Conservation (phyloP, 1,140 invertebrate species). For the Dendroctonus ponderosae region DNA sequence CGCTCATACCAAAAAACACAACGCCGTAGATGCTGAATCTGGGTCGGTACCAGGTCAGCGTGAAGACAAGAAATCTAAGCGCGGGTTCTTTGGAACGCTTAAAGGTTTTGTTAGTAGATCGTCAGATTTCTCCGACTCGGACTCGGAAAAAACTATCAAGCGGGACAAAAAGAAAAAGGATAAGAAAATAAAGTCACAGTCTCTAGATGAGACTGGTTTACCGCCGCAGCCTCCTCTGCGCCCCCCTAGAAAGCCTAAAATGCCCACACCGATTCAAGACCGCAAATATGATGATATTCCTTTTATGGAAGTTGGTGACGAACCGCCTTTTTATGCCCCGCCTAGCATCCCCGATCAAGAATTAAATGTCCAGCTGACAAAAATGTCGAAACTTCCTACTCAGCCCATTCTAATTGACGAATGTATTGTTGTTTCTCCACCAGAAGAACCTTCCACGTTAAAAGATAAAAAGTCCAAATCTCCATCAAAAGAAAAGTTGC, state of each 20-base stretch:
- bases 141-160: slow-evolving; percentile 47
- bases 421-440: no score
- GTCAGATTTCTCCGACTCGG: slow-evolving; percentile 47
- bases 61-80: slow-evolving; percentile 46
- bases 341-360: slow-evolving; percentile 18
- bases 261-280: slow-evolving; percentile 39
- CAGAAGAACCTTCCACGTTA: slow-evolving; percentile 1
- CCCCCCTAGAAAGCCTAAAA: slow-evolving; percentile 41
- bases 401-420: background rate
- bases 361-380: slow-evolving; percentile 2
- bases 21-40: slow-evolving; percentile 28
- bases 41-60: slow-evolving; percentile 21
- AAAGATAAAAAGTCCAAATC: slow-evolving; percentile 1
- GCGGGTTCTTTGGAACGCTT: slow-evolving; percentile 48
- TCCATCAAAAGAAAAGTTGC: slow-evolving; percentile 11
- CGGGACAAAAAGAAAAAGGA: slow-evolving; percentile 46
- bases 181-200: slow-evolving; percentile 42
- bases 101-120: slow-evolving; percentile 47
- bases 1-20: slow-evolving; percentile 38
- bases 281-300: slow-evolving; percentile 43
- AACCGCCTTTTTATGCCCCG: slow-evolving; percentile 24
- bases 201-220: slow-evolving; percentile 28
- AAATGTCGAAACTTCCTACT: background rate
- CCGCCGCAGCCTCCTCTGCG: slow-evolving; percentile 32
- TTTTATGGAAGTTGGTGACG: slow-evolving; percentile 41